Percentiles rank a stretch among this genome's conserved stretches.
phyloP scores from a whole-genome alignment of 2,113 vertebrate species.

The Nannobrachium achirus region DNA sequence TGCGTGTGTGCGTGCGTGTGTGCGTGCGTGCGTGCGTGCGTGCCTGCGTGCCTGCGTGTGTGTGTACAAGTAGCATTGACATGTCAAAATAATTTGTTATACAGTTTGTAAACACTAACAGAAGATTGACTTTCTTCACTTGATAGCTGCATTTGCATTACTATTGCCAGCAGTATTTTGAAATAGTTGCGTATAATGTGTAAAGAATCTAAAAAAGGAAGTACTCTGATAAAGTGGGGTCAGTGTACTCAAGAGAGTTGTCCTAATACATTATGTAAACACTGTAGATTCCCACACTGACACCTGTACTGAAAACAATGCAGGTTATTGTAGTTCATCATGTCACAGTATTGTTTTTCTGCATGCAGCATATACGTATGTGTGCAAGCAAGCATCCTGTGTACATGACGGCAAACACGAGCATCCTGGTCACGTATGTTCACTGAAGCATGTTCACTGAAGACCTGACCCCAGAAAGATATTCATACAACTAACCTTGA shows the following conservation, averaged over 20 bases:
- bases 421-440: not conserved
- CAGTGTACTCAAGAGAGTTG: not conserved
- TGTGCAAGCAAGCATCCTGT: constrained; percentile 7
- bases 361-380: not conserved
- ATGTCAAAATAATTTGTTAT: no score
- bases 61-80: no score
- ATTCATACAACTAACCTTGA: constrained; percentile 5
- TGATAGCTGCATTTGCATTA: no score
- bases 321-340: not conserved
- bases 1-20: no score
- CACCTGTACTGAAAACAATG: constrained; percentile 8
- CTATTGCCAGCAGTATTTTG: no score
- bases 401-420: no score
- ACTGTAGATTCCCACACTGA: not conserved
- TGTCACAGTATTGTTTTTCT: not conserved
- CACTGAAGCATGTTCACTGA: not conserved
- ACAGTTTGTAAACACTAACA: no score
- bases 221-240: not conserved
- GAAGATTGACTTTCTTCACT: no score
- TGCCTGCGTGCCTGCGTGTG: no score
- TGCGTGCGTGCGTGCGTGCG: no score
- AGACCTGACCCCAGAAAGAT: not conserved
- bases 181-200: not conserved
- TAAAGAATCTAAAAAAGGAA: not conserved
- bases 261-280: not conserved